Evolutionary conservation across 2,113 vertebrate genomes (phyloP).

Genomic region (Ariopsis seemanni): DNA sequence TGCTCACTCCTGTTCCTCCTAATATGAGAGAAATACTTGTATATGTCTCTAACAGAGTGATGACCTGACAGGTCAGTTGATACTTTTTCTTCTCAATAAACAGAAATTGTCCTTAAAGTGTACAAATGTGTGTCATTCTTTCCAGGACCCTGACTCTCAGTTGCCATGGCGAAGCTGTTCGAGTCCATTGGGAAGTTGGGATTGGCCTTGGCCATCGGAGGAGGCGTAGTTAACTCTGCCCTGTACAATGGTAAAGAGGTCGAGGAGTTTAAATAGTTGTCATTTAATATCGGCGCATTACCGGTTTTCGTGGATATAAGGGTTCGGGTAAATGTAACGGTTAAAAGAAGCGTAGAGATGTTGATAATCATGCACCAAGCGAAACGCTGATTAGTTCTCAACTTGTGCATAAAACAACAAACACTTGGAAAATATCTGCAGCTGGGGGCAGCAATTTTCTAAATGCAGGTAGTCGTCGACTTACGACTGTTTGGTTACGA

Average conservation of each 20-base stretch:
- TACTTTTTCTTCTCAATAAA: background rate
- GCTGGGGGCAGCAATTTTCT: no score
- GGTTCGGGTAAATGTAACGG: no score
- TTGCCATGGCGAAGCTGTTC: slow-evolving; percentile 83
- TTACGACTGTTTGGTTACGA: no score
- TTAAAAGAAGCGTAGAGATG: no score
- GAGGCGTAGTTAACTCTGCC: slow-evolving; percentile 91
- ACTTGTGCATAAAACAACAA: no score
- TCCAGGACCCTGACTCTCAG: slow-evolving; percentile 42
- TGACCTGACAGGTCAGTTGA: background rate
- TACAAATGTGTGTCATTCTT: background rate
- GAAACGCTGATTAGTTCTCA: no score
- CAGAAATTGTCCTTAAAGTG: background rate
- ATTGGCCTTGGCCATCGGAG: slow-evolving; percentile 85
- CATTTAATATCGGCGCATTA: background rate
- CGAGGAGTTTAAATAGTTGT: background rate
- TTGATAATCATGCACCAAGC: no score
- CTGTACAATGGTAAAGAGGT: slow-evolving; percentile 86
- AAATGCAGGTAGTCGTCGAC: no score
- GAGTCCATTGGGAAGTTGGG: slow-evolving; percentile 93
- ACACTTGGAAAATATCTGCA: no score
- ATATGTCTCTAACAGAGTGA: background rate
- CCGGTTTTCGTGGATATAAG: no score
- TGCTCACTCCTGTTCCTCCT: background rate
- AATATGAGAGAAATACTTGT: background rate